Evolutionary conservation across 2,113 vertebrate genomes (phyloP).

Genomic region (Propithecus coquereli): DNA sequence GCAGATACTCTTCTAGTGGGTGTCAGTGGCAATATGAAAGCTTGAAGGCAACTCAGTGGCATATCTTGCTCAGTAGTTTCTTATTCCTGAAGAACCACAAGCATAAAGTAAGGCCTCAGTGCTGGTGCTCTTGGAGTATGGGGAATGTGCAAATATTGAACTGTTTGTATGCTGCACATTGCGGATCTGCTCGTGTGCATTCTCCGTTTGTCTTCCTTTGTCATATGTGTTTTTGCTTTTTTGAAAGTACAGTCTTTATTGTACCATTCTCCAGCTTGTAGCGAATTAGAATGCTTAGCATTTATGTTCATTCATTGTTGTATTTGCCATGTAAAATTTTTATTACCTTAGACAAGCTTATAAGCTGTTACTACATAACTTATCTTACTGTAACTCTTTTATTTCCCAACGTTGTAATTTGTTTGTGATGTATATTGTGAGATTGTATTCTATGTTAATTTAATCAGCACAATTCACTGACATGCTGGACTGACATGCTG

Average conservation of each 20-base stretch:
- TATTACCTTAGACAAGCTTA: constrained; percentile 90
- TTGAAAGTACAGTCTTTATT: constrained; percentile 80
- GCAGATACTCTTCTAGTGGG: constrained; percentile 70
- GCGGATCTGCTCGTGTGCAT: constrained; percentile 85
- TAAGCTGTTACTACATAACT: constrained; percentile 93
- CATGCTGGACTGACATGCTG: constrained; percentile 99
- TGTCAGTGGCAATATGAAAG: constrained; percentile 76
- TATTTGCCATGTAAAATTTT: constrained; percentile 90
- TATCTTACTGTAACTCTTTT: constrained; percentile 95
- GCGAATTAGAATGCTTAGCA: constrained; percentile 86
- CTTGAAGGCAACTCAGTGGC: constrained; percentile 79
- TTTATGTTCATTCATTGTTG: constrained; percentile 89
- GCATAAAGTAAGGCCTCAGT: constrained; percentile 79
- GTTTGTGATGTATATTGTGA: constrained; percentile 98
- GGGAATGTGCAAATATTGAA: constrained; percentile 97
- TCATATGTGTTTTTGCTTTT: constrained; percentile 85
- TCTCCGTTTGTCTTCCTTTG: constrained; percentile 87
- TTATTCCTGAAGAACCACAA: constrained; percentile 85
- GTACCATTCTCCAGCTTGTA: constrained; percentile 86
- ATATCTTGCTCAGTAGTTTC: constrained; percentile 81
- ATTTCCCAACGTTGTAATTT: constrained; percentile 92
- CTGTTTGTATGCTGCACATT: constrained; percentile 88
- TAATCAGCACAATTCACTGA: constrained; percentile 99
- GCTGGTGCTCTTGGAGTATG: constrained; percentile 86
- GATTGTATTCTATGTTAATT: constrained; percentile 99